A percentile compares a stretch with the other conserved stretches of the same genome.
Conservation (phyloP, 2,113 vertebrate genomes). For the Lepidiolamprologus cunningtoni region DNA sequence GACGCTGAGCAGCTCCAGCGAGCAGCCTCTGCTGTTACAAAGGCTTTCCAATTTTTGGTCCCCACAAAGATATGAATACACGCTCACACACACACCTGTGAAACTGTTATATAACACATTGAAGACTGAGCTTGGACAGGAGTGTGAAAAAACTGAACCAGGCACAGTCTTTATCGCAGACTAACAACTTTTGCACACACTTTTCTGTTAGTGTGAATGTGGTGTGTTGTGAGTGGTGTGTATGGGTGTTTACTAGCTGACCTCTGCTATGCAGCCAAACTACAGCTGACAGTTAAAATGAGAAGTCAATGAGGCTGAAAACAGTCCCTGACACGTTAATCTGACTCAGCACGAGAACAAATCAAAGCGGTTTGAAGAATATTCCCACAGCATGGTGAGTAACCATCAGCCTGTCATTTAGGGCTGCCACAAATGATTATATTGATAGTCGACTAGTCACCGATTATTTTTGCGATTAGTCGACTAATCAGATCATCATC, state of each 20-base stretch:
- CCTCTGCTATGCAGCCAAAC: neutral
- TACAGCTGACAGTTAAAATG: neutral
- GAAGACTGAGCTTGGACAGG: neutral
- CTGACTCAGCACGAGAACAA: rapidly evolving
- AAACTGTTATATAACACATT: neutral
- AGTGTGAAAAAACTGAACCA: neutral
- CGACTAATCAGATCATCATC: too few species aligned
- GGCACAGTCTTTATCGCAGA: neutral
- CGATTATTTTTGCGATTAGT: too few species aligned
- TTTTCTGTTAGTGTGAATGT: neutral
- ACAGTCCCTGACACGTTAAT: neutral
- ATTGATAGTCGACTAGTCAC: too few species aligned
- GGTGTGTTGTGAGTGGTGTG: rapidly evolving
- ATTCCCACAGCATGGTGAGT: neutral
- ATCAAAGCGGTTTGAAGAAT: neutral
- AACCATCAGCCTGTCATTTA: neutral
- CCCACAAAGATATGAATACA: neutral
- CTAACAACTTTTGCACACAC: neutral
- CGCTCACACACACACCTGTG: neutral
- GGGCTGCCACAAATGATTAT: too few species aligned
- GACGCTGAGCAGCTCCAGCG: neutral
- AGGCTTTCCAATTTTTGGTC: neutral
- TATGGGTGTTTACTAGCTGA: neutral
- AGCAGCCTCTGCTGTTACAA: neutral
- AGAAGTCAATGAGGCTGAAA: neutral